Conservation (phyloP, 2,888 invertebrate species). For the Clunio marinus region DNA sequence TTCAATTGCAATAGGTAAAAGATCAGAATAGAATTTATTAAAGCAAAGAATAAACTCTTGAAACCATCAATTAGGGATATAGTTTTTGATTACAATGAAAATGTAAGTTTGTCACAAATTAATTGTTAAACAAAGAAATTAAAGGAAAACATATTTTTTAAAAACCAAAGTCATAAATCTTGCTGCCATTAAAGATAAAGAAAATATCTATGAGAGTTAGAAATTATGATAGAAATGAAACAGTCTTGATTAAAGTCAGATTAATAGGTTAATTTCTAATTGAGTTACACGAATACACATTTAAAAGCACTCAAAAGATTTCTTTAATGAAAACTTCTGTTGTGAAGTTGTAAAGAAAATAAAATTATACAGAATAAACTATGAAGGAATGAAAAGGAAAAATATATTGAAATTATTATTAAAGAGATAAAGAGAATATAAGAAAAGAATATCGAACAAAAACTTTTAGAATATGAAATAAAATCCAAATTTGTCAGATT, state of each 20-base stretch:
- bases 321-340: neutral
- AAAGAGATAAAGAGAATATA: neutral
- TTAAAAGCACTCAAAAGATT: constrained; percentile 1
- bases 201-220: neutral
- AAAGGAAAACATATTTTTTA: constrained; percentile 9
- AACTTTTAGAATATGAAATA: constrained; percentile 10
- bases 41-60: neutral
- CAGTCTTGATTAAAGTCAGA: constrained; percentile 5
- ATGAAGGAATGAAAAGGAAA: neutral
- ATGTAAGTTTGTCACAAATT: constrained; percentile 15
- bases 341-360: too few species aligned
- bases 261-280: constrained; percentile 3
- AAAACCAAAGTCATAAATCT: constrained; percentile 5
- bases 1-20: constrained; percentile 6
- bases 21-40: constrained; percentile 2
- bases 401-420: too few species aligned
- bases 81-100: constrained; percentile 11
- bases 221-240: neutral
- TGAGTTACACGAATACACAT: neutral
- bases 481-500: constrained; percentile 2
- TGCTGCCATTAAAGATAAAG: neutral
- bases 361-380: neutral
- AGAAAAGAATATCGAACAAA: neutral
- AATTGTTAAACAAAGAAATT: constrained; percentile 23
- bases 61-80: constrained; percentile 4